These are phyloP conservation scores for Caenorhabditis macrosperma DNA, from an alignment of 2,888 invertebrate species.

Conservation along the genomic window DNA sequence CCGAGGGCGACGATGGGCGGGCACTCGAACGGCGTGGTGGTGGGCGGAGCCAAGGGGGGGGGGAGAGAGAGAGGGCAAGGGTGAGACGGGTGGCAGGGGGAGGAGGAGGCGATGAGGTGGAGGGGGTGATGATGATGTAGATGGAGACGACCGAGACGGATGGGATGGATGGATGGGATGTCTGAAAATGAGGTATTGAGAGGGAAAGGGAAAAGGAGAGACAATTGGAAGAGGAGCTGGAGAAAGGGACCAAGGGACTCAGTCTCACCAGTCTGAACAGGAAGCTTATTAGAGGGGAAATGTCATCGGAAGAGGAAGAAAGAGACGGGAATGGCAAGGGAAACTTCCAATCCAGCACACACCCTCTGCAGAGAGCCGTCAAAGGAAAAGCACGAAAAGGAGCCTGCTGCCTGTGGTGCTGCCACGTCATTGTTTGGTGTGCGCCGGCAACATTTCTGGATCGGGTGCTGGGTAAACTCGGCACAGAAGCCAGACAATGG, in stretches of 20 bases:
- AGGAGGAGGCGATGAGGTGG: not conserved
- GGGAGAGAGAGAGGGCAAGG: not conserved
- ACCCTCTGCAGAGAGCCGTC: too few species aligned
- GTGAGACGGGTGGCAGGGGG: slow-evolving; percentile 25
- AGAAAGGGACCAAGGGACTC: too few species aligned
- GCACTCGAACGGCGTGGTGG: not conserved
- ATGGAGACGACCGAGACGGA: not conserved
- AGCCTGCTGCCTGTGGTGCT: not conserved
- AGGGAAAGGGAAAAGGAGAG: not conserved
- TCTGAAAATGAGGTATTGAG: not conserved
- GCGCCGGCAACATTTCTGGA: slow-evolving; percentile 6
- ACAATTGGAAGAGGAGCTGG: not conserved
- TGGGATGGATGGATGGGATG: not conserved
- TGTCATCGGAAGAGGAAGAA: not conserved
- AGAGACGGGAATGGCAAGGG: too few species aligned
- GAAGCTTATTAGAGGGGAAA: not conserved
- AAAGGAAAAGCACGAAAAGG: not conserved
- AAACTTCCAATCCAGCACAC: not conserved
- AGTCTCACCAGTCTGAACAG: not conserved
- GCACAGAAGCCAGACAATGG: too few species aligned
- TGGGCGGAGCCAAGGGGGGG: slow-evolving; percentile 39
- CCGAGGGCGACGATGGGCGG: slow-evolving; percentile 24
- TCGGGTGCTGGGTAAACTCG: not conserved
- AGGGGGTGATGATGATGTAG: not conserved
- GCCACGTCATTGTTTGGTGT: slow-evolving; percentile 46